A percentile compares a stretch with the other conserved stretches of the same genome.
Conservation (phyloP, 2,113 vertebrate species). For the Erythrocercus mccallii region DNA sequence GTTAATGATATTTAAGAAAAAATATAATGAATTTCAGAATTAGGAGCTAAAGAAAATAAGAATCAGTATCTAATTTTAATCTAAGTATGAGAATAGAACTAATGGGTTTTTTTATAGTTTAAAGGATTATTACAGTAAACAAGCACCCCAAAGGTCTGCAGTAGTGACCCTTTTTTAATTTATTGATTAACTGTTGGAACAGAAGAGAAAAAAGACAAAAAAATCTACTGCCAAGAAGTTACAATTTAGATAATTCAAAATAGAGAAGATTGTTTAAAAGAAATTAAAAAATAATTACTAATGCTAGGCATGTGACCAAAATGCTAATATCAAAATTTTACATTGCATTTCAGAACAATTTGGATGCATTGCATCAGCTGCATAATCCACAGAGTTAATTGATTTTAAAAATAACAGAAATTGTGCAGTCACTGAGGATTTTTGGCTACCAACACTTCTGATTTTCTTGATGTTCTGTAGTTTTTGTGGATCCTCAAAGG, state of each 20-base stretch:
- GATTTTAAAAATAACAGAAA: background rate
- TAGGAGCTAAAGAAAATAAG: background rate
- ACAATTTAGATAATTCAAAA: background rate
- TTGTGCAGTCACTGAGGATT: background rate
- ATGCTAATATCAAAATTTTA: background rate
- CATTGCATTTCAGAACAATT: background rate
- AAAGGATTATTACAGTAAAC: background rate
- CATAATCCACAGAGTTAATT: background rate
- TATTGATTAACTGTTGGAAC: background rate
- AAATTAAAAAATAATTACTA: background rate
- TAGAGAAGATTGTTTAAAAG: background rate
- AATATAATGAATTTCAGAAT: background rate
- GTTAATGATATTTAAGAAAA: background rate
- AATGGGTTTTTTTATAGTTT: background rate
- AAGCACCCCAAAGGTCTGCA: background rate
- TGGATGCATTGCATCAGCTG: background rate
- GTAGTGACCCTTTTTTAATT: background rate
- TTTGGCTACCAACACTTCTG: background rate
- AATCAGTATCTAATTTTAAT: background rate
- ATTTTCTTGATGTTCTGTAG: background rate
- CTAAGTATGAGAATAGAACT: background rate
- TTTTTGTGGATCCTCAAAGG: background rate
- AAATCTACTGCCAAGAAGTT: background rate
- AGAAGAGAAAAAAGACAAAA: background rate
- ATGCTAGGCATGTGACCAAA: background rate